Conservation (phyloP, 2,797 vertebrate genomes). For the Borostomias antarcticus region DNA sequence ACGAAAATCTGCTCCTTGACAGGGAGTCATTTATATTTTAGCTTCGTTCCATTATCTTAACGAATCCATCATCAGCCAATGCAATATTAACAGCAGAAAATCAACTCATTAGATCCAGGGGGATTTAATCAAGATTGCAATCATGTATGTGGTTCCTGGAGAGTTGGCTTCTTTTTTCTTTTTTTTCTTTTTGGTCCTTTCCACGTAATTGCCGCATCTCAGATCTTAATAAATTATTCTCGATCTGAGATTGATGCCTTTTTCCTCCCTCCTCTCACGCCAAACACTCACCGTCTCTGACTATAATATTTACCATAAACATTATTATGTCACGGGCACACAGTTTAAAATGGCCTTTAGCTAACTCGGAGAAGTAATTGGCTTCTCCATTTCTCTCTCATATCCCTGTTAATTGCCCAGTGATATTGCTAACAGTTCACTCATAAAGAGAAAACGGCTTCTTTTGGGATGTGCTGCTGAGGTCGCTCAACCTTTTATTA, state of each 20-base stretch:
- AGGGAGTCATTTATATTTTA: slow-evolving; percentile 99
- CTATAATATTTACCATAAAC: slow-evolving; percentile 92
- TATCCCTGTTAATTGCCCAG: slow-evolving; percentile 83
- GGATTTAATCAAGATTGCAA: slow-evolving; percentile 99
- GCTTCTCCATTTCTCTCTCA: slow-evolving; percentile 84
- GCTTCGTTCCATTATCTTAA: slow-evolving; percentile 99
- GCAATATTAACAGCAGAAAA: slow-evolving; percentile 99
- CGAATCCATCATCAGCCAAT: slow-evolving; percentile 99
- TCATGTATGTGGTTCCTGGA: slow-evolving; percentile 96
- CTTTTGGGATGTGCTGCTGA: slow-evolving; percentile 68
- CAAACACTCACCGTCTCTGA: slow-evolving; percentile 80
- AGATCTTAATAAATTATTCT: slow-evolving; percentile 91
- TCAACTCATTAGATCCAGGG: slow-evolving; percentile 99
- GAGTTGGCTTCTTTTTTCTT: slow-evolving; percentile 83
- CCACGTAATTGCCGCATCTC: slow-evolving; percentile 86
- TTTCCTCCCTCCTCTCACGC: slow-evolving; percentile 73
- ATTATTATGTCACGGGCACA: slow-evolving; percentile 91
- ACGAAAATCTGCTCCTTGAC: slow-evolving; percentile 99
- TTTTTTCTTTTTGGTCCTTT: slow-evolving; percentile 86
- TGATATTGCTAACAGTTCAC: slow-evolving; percentile 81
- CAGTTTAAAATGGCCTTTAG: slow-evolving; percentile 91
- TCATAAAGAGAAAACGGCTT: slow-evolving; percentile 71
- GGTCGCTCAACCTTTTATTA: slow-evolving; percentile 65
- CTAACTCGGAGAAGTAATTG: slow-evolving; percentile 87
- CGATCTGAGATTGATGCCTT: slow-evolving; percentile 82